These are phyloP conservation scores for Gephyroberyx darwinii DNA, from an alignment of 2,797 vertebrate genomes.

Conservation along the genomic window DNA sequence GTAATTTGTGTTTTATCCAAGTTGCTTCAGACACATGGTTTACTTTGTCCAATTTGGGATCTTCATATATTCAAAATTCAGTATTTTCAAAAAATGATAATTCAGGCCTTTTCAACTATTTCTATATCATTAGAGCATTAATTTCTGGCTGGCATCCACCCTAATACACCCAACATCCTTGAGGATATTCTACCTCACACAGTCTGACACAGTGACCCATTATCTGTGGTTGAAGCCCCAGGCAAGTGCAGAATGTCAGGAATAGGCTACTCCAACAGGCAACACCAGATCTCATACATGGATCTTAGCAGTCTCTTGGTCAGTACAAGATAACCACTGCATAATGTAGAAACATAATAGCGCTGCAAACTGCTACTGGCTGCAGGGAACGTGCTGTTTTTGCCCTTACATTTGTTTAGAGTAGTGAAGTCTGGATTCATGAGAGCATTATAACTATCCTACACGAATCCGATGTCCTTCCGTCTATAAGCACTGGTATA, in stretches of 20 bases:
- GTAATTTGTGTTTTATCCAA: neutral
- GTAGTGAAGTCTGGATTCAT: neutral
- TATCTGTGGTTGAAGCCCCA: slow-evolving; percentile 72
- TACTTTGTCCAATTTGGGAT: too few relatives aligned
- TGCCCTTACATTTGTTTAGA: neutral
- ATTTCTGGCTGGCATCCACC: slow-evolving; percentile 53
- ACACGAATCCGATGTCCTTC: neutral
- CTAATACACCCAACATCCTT: slow-evolving; percentile 61
- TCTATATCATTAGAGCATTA: slow-evolving; percentile 1
- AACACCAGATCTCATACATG: slow-evolving; percentile 57
- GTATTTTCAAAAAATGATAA: too few relatives aligned
- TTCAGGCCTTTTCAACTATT: too few relatives aligned
- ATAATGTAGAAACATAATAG: slow-evolving; percentile 61
- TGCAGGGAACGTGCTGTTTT: slow-evolving; percentile 5
- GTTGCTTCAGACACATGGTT: neutral
- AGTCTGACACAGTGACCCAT: slow-evolving; percentile 83
- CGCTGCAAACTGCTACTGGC: slow-evolving; percentile 42
- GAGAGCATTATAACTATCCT: neutral
- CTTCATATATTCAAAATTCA: neutral
- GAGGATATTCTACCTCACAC: slow-evolving; percentile 64
- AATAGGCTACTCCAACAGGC: slow-evolving; percentile 68
- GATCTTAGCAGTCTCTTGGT: slow-evolving; percentile 60
- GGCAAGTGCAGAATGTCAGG: slow-evolving; percentile 71
- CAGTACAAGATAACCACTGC: slow-evolving; percentile 65
- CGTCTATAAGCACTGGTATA: neutral